Base-by-base conservation (phyloP, 2,113 vertebrate genomes). In the Falco punctatus region DNA sequence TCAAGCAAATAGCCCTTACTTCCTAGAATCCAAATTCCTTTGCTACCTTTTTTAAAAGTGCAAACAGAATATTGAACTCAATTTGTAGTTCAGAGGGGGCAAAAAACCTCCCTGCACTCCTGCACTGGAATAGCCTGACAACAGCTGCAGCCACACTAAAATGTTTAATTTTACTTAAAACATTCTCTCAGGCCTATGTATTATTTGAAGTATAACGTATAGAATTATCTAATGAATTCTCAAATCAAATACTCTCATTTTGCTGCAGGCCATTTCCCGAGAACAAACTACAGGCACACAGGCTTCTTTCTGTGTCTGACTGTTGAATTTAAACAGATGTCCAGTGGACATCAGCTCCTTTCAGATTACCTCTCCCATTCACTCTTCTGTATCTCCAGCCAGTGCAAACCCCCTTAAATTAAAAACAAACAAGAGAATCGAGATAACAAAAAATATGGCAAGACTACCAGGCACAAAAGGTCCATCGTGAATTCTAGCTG, bases 191-290 rank as follows among this genome's bases (percentile, higher is more conserved):
- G 84, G 82, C 82, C 88, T 90, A n/a, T 87, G 82, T 95, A 97
- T 86, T 91, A 89, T 84, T 89, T 87, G 94, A 92, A 94, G 88
- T 88, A 86, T 28, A 93, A 87, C 3, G 51, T 91, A 67, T 73
- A 81, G 94, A 96, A 97, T 95, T 95, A 96, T 93, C 96, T 96
- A 96, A 96, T 94, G 95, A 97, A 97, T 97, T 96, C 96, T 95
- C 87, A 95, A 95, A 95, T 94, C 93, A 96, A 97, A 95, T 95
- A 89, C 90, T 91, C 92, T 55, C 73, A 38, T 93, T 94, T 95
- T 95, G 93, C 96, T 92, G 95, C 92, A 92, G 97, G 92, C 95
- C 95, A 92, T 96, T 93, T 97, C 87, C 81, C 16, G 9, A 95
- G 67, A 84, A 95, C 64, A 94, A 89, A 94, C 94, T 64, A 17